A percentile compares a stretch with the other conserved stretches of the same genome.
phyloP scores from a whole-genome alignment of 2,797 vertebrate species.

The Pachyuromys duprasi region DNA sequence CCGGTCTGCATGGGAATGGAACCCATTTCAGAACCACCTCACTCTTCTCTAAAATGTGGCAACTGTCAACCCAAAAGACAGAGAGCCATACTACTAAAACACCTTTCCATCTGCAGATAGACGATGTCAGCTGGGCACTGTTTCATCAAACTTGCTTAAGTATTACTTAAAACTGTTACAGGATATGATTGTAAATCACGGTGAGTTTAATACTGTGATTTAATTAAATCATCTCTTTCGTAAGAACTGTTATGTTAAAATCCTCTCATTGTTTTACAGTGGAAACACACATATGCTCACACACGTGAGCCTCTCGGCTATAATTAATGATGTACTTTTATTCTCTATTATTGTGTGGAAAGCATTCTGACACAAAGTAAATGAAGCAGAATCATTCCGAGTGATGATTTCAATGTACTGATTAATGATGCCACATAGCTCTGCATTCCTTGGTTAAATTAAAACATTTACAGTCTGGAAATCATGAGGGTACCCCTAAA shows the following conservation, averaged over 20 bases:
- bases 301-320: constrained; percentile 45
- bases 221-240: constrained; percentile 69
- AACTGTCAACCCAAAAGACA: constrained; percentile 28
- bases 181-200: constrained; percentile 44
- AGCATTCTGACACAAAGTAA: constrained; percentile 78
- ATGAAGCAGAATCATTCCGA: constrained; percentile 79
- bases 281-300: constrained; percentile 48
- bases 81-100: background rate
- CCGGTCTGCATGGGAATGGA: background rate
- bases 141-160: constrained; percentile 42
- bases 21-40: background rate
- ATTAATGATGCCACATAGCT: constrained; percentile 77
- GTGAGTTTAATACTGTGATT: constrained; percentile 40
- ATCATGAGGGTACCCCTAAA: constrained; percentile 62
- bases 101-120: background rate
- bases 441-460: constrained; percentile 80
- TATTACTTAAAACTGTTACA: constrained; percentile 53
- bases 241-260: constrained; percentile 48
- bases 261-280: constrained; percentile 18
- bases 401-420: constrained; percentile 65
- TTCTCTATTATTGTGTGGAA: constrained; percentile 75
- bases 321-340: constrained; percentile 80
- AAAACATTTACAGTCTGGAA: constrained; percentile 77
- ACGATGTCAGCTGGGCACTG: background rate
- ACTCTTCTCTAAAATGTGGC: constrained; percentile 11